Evolutionary conservation across 2,113 vertebrate genomes (phyloP).

Genomic region (Cyanocitta stelleri): DNA sequence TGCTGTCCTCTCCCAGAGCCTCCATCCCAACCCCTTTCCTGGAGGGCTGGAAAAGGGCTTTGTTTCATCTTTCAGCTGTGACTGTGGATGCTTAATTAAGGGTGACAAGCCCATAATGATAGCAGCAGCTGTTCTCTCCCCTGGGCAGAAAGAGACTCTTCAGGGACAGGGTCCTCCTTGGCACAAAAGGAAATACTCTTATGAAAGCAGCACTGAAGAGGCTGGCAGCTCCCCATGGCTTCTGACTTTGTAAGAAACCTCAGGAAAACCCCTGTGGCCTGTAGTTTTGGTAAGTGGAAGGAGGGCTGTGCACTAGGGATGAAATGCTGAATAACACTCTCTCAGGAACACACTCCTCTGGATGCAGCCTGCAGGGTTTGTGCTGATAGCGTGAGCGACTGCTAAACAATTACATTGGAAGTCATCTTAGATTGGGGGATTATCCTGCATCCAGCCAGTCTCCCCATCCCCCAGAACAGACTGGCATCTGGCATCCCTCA

Average conservation of each 20-base stretch:
- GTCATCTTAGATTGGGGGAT: conserved; percentile 47
- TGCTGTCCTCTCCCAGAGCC: background rate
- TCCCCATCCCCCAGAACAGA: conserved; percentile 8
- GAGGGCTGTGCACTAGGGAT: background rate
- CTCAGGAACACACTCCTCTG: background rate
- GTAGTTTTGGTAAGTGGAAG: background rate
- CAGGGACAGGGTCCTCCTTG: background rate
- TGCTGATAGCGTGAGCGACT: background rate
- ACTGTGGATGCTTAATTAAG: conserved; percentile 39
- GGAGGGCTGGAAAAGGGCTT: background rate
- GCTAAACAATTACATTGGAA: conserved; percentile 24
- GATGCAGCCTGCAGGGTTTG: background rate
- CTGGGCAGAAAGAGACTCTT: background rate
- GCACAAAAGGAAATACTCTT: background rate
- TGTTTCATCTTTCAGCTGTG: background rate
- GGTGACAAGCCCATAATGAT: conserved; percentile 11
- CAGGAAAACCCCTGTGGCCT: background rate
- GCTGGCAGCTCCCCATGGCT: background rate
- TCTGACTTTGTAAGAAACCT: background rate
- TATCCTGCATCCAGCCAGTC: conserved; percentile 11
- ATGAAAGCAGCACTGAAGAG: background rate
- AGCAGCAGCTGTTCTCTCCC: conserved; percentile 27
- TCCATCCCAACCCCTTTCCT: background rate
- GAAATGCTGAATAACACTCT: background rate
- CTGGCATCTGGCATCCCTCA: conserved; percentile 32